Evolutionary conservation across 1,140 invertebrate genomes (phyloP).

Genomic region (Subanguina moxae): DNA sequence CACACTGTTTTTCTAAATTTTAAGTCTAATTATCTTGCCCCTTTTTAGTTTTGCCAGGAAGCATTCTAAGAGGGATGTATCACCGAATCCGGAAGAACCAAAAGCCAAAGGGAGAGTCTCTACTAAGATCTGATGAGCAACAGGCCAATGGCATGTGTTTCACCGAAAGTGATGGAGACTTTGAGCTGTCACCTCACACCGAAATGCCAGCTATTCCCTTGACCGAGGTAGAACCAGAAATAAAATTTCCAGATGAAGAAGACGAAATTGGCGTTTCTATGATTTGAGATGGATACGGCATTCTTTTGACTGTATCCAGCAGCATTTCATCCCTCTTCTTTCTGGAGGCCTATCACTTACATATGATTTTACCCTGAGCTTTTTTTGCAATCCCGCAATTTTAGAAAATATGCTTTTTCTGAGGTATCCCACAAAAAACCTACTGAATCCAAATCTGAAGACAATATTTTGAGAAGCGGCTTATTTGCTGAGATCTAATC

Average conservation of each 20-base stretch:
- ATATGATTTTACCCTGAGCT: neutral
- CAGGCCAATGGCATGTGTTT: neutral
- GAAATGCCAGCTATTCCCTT: slow-evolving; percentile 1
- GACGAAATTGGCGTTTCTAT: slow-evolving; percentile 3
- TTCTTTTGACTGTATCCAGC: too few species aligned
- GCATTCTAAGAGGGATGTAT: slow-evolving; percentile 47
- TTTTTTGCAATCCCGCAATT: too few species aligned
- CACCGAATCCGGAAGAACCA: slow-evolving; percentile 32
- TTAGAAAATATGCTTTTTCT: too few species aligned
- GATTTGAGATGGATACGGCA: neutral
- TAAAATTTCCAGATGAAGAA: slow-evolving; percentile 3
- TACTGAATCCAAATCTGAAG: too few species aligned
- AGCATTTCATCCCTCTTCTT: neutral
- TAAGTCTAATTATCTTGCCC: neutral
- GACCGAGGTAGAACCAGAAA: neutral
- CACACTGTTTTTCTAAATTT: slow-evolving; percentile 7
- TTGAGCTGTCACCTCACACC: neutral
- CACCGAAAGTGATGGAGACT: slow-evolving; percentile 1
- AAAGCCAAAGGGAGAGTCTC: neutral
- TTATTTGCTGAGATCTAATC: too few species aligned
- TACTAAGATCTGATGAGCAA: slow-evolving; percentile 2
- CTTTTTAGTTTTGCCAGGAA: slow-evolving; percentile 51
- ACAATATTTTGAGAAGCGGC: too few species aligned
- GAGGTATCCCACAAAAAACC: too few species aligned
- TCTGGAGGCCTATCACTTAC: neutral